Evolutionary conservation across 2,113 vertebrate genomes (phyloP).

Genomic region (Vidua macroura): DNA sequence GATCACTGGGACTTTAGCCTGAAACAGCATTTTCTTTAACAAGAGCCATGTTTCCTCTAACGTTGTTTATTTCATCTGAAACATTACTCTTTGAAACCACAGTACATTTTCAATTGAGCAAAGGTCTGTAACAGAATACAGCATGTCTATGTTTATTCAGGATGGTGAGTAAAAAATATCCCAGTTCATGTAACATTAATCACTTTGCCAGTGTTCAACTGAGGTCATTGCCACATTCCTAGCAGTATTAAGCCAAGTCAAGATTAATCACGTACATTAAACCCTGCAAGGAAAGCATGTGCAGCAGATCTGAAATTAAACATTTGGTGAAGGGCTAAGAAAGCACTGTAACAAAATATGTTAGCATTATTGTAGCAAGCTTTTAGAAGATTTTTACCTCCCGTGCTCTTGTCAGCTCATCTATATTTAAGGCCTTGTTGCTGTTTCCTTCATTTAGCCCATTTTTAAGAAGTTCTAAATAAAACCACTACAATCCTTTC

Average conservation of each 20-base stretch:
- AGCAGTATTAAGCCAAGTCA: constrained; percentile 76
- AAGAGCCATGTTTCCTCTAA: constrained; percentile 75
- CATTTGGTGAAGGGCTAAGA: constrained; percentile 68
- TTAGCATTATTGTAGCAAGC: constrained; percentile 42
- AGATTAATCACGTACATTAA: constrained; percentile 82
- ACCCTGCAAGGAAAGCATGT: constrained; percentile 71
- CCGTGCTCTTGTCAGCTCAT: background rate
- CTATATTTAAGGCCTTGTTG: background rate
- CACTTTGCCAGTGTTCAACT: constrained; percentile 77
- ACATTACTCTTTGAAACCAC: constrained; percentile 77
- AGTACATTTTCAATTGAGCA: constrained; percentile 74
- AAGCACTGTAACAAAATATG: constrained; percentile 60
- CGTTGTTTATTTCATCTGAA: constrained; percentile 77
- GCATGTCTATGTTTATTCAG: constrained; percentile 79
- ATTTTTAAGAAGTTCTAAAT: constrained; percentile 25
- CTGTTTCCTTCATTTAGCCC: background rate
- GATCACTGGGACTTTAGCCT: constrained; percentile 77
- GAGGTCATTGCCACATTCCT: constrained; percentile 82
- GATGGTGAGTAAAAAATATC: constrained; percentile 64
- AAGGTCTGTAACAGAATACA: constrained; percentile 77
- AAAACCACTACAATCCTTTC: background rate
- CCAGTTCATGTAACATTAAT: constrained; percentile 81
- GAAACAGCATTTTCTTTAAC: constrained; percentile 82
- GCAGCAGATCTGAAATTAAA: constrained; percentile 76
- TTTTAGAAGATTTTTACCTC: constrained; percentile 41